Evolutionary conservation across 2,888 invertebrate genomes (phyloP).

Genomic region (Ormyrus nitidulus): DNA sequence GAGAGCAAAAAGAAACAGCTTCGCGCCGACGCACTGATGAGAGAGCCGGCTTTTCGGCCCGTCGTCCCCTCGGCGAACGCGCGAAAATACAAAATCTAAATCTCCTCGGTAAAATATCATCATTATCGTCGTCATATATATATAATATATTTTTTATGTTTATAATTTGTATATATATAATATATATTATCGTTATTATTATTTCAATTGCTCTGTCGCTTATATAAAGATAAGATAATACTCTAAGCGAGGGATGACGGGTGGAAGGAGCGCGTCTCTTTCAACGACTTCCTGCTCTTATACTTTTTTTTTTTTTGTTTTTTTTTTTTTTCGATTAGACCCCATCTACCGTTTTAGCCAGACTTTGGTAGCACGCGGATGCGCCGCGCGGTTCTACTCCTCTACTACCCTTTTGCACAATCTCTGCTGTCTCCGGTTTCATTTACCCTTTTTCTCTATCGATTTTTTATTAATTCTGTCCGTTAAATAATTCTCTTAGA

Average conservation of each 20-base stretch:
- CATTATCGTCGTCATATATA: slow-evolving; percentile 64
- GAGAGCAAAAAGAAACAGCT: slow-evolving; percentile 1
- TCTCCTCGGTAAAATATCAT: slow-evolving; percentile 72
- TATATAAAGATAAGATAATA: slow-evolving; percentile 73
- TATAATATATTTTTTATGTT: slow-evolving; percentile 58
- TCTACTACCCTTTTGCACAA: slow-evolving; percentile 19
- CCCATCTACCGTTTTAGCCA: slow-evolving; percentile 18
- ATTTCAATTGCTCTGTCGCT: slow-evolving; percentile 71
- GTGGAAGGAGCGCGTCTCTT: slow-evolving; percentile 65
- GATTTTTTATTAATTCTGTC: neutral
- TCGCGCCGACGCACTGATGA: neutral
- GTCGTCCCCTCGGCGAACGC: slow-evolving; percentile 67
- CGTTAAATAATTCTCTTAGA: slow-evolving; percentile 31
- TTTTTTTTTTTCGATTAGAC: slow-evolving; percentile 3
- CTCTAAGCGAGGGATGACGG: slow-evolving; percentile 72
- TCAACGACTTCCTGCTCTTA: slow-evolving; percentile 35
- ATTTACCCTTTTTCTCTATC: neutral
- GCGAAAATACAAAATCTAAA: slow-evolving; percentile 74
- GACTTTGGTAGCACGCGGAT: slow-evolving; percentile 51
- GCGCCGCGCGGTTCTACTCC: slow-evolving; percentile 36
- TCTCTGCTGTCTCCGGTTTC: slow-evolving; percentile 25
- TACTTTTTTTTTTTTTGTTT: slow-evolving; percentile 8
- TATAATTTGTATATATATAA: slow-evolving; percentile 62
- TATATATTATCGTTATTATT: slow-evolving; percentile 65
- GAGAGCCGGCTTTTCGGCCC: slow-evolving; percentile 60